Evolutionary conservation across 2,888 invertebrate genomes (phyloP).

Genomic region (Dione vanillae): DNA sequence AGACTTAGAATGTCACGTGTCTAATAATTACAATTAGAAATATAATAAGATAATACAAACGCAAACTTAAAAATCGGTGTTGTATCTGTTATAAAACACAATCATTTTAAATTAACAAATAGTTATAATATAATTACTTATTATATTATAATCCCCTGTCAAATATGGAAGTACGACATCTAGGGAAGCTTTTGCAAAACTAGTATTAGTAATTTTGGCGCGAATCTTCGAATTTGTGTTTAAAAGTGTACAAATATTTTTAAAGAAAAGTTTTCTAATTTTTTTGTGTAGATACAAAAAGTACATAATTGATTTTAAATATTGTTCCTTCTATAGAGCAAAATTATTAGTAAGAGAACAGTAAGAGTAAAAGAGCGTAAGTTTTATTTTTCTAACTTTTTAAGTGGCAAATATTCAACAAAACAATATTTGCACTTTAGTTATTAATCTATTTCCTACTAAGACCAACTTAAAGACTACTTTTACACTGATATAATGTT

Average conservation of each 20-base stretch:
- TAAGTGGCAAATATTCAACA: too few relatives aligned
- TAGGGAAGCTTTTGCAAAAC: background rate
- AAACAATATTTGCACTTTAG: too few relatives aligned
- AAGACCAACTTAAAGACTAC: too few relatives aligned
- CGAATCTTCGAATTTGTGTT: background rate
- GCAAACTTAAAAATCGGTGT: background rate
- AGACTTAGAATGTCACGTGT: slow-evolving; percentile 44
- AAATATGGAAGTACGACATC: background rate
- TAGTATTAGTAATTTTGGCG: background rate
- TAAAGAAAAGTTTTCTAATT: background rate
- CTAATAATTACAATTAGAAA: slow-evolving; percentile 1
- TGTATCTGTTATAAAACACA: background rate
- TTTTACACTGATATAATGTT: too few relatives aligned
- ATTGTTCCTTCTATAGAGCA: too few relatives aligned
- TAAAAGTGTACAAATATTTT: background rate
- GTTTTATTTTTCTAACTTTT: too few relatives aligned
- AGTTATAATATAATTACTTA: background rate
- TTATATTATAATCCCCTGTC: background rate
- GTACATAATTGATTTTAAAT: too few relatives aligned
- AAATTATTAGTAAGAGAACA: too few relatives aligned
- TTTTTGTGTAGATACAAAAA: background rate
- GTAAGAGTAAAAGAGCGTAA: too few relatives aligned
- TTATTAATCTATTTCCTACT: too few relatives aligned
- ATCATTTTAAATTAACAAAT: background rate
- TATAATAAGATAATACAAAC: background rate